Conservation (phyloP, 2,888 invertebrate genomes). For the Euzophera pinguis region DNA sequence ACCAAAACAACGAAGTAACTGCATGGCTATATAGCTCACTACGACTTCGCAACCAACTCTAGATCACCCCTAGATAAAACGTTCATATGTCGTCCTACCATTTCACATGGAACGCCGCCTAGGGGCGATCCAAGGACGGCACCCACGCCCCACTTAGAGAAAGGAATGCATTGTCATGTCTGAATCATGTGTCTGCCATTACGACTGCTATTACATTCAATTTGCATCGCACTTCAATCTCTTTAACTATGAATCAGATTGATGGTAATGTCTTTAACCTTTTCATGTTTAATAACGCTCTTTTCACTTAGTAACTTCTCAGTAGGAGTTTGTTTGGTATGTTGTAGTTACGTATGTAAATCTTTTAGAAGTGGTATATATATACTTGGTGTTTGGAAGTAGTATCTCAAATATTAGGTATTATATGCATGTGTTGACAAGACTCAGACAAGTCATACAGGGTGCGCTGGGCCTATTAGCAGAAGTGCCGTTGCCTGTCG, state of each 20-base stretch:
- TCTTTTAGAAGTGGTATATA: too few species aligned
- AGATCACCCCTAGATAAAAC: not conserved
- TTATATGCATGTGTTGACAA: too few species aligned
- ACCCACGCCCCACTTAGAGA: conserved; percentile 68
- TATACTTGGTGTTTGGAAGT: too few species aligned
- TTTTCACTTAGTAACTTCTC: not conserved
- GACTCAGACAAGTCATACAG: too few species aligned
- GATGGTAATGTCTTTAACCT: conserved; percentile 3
- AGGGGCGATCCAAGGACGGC: conserved; percentile 50
- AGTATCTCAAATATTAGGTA: too few species aligned
- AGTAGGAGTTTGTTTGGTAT: too few species aligned
- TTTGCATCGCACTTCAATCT: conserved; percentile 36
- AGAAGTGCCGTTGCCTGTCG: too few species aligned
- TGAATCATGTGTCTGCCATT: conserved; percentile 46
- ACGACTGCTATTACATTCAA: conserved; percentile 43
- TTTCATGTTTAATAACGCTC: not conserved
- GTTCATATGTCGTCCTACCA: not conserved
- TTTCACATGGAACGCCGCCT: conserved; percentile 25
- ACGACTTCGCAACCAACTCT: not conserved
- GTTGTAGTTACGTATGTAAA: too few species aligned
- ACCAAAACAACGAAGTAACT: not conserved
- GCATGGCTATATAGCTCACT: not conserved
- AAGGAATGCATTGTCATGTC: conserved; percentile 63
- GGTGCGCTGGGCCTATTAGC: too few species aligned
- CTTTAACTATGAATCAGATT: not conserved